Base-by-base conservation (phyloP, 2,888 invertebrate species). In the Pteria penguin region DNA sequence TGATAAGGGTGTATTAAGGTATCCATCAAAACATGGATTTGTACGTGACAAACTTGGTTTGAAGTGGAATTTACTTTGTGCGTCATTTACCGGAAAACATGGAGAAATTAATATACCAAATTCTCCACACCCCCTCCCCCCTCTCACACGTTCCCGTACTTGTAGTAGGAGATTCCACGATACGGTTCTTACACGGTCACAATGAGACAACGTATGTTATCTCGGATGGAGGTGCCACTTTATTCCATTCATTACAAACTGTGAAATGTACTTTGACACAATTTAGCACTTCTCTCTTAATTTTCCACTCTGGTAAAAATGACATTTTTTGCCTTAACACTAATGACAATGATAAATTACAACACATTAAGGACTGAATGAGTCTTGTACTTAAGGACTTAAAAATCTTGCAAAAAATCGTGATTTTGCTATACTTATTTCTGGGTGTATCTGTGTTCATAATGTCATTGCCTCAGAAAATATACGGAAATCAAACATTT, bases 221-320 rank as follows among this genome's bases (percentile, higher is more conserved):
- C 0, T 62, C 31, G 22, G 11, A 31, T 18, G 31, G 62, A 14
- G 62, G 62, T 18, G 62, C 62, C 29, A 29, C 22, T 22, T 22
- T 62, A 31, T 11, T 31, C 22, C 4, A 62, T 62, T 22, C 32
- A 62, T 62, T 31, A 22, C 22, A 62, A 8, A 62, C 32, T 62
- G 29, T 62, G 32, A 62, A 62, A 62, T 62, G 58, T 58, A 5
- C n/a, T n/a, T n/a, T n/a, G n/a, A n/a, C n/a, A n/a, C n/a, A n/a
- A n/a, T n/a, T n/a, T n/a, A n/a, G n/a, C n/a, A n/a, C n/a, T n/a
- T n/a, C n/a, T n/a, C n/a, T n/a, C n/a, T n/a, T n/a, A n/a, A n/a
- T n/a, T n/a, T n/a, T n/a, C n/a, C n/a, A n/a, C n/a, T n/a, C n/a
- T n/a, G n/a, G n/a, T n/a, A n/a, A n/a, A n/a, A n/a, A n/a, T n/a